Conservation (phyloP, 2,113 vertebrate genomes). For the Eulemur macaco region DNA sequence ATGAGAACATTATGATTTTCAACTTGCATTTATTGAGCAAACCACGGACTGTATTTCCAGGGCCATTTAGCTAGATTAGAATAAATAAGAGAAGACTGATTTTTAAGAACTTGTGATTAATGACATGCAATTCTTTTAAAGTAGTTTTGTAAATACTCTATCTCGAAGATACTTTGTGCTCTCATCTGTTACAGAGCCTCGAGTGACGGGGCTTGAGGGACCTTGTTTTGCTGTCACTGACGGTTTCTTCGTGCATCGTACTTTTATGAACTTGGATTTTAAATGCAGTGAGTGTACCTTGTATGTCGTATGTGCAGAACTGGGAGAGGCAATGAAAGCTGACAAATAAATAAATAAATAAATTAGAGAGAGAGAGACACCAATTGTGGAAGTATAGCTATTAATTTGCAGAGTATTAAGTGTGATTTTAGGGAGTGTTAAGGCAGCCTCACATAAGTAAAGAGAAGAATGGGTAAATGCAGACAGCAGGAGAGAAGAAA, state of each 20-base stretch:
- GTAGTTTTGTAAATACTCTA: slow-evolving; percentile 78
- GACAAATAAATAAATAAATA: background rate
- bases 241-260: slow-evolving; percentile 38
- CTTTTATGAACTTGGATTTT: slow-evolving; percentile 70
- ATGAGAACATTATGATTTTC: slow-evolving; percentile 76
- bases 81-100: slow-evolving; percentile 78
- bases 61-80: slow-evolving; percentile 77
- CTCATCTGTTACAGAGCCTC: slow-evolving; percentile 80
- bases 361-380: background rate
- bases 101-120: slow-evolving; percentile 82
- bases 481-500: slow-evolving; percentile 57
- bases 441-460: background rate
- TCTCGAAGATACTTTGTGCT: slow-evolving; percentile 66
- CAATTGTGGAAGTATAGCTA: slow-evolving; percentile 56
- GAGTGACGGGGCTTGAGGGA: slow-evolving; percentile 76
- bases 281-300: slow-evolving; percentile 41
- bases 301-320: background rate
- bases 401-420: slow-evolving; percentile 70
- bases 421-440: slow-evolving; percentile 49
- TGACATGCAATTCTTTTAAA: slow-evolving; percentile 74
- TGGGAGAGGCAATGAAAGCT: background rate
- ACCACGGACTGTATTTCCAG: slow-evolving; percentile 65
- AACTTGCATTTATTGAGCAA: slow-evolving; percentile 61
- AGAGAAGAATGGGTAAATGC: slow-evolving; percentile 52
- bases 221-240: slow-evolving; percentile 69